Conservation (phyloP, 2,113 vertebrate genomes). For the Sapayoa aenigma region DNA sequence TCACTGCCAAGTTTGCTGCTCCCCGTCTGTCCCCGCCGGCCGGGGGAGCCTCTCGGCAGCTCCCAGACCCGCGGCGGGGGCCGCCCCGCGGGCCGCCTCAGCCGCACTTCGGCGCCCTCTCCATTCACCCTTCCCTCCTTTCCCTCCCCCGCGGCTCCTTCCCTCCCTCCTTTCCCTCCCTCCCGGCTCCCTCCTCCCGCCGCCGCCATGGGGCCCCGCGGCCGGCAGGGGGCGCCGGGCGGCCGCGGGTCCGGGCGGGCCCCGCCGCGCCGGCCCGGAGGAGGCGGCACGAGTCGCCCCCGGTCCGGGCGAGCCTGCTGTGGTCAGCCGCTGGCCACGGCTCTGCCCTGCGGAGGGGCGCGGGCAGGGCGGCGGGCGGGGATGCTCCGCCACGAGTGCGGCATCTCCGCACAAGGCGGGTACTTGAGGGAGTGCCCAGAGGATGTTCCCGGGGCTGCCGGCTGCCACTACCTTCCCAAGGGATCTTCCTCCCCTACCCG, state of each 20-base stretch:
- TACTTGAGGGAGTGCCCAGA: background rate
- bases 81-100: background rate
- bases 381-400: too few species aligned
- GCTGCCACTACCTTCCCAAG: background rate
- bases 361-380: background rate
- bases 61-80: too few species aligned
- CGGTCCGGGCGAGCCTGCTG: too few species aligned
- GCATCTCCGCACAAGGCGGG: background rate
- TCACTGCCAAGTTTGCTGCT: background rate
- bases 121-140: too few species aligned
- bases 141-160: background rate
- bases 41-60: background rate
- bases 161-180: background rate
- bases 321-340: background rate
- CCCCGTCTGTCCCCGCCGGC: background rate
- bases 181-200: too few species aligned
- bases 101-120: background rate
- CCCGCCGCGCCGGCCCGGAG: background rate
- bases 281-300: background rate
- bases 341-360: background rate
- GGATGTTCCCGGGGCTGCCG: too few species aligned
- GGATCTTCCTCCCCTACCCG: fast-evolving
- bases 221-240: background rate
- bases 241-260: too few species aligned
- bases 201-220: background rate